Conservation (phyloP, 2,113 vertebrate species). For the Oplegnathus fasciatus region DNA sequence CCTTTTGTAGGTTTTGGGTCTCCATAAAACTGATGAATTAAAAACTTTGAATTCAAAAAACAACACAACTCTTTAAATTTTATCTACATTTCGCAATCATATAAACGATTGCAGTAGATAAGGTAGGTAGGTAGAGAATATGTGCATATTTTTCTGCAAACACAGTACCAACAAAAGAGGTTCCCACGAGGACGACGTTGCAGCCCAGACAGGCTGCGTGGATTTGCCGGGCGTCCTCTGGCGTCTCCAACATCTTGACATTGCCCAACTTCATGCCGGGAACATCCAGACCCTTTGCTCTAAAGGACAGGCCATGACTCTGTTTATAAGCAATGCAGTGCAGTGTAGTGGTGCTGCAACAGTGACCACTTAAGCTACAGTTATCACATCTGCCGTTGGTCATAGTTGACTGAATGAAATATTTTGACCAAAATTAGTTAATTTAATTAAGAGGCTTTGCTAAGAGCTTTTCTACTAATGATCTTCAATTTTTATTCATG, state of each 20-base stretch:
- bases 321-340: conserved; percentile 1
- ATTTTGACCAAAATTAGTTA: too few species aligned
- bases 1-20: not conserved
- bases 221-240: conserved; percentile 86
- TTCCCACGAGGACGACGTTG: conserved; percentile 86
- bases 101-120: not conserved
- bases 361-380: not conserved
- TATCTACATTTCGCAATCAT: not conserved
- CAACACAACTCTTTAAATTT: not conserved
- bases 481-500: too few species aligned
- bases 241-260: conserved; percentile 82
- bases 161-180: conserved; percentile 89
- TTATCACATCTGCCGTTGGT: too few species aligned
- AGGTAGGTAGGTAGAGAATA: too few species aligned
- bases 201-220: conserved; percentile 77
- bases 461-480: too few species aligned
- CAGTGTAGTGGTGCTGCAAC: not conserved
- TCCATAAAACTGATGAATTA: not conserved
- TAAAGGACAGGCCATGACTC: conserved; percentile 55
- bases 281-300: conserved; percentile 81
- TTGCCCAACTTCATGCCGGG: conserved; percentile 86
- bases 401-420: too few species aligned
- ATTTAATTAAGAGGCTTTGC: too few species aligned
- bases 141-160: not conserved
- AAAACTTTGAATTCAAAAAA: not conserved